Evolutionary conservation across 2,113 vertebrate species (phyloP), one percentile per base, ranked within the genome.

Genomic region (Antechinus flavipes): DNA sequence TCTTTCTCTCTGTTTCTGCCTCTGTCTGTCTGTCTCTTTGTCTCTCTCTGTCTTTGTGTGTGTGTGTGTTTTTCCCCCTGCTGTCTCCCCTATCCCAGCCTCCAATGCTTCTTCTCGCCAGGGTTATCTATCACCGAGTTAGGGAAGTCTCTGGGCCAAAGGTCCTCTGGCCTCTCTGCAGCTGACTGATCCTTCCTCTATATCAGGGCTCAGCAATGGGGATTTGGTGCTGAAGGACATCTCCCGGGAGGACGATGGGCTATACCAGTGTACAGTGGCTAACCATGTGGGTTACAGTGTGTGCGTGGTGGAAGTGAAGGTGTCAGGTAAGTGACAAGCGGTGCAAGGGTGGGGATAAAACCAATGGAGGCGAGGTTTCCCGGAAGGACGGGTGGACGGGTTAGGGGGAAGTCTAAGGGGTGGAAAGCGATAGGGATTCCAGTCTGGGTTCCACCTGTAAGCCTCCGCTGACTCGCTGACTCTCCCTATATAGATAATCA

Each of bases 171-270:
- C 1, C 55, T 30, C 30, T 53, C 46, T 9, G 1, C 0, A 35
- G 1, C 2, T 1, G 0, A 54, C 35, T 52, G 56, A 61, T 47
- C 0, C 24, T 68, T 35, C 84, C 54, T 61, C 49, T 50, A 22
- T 94, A 92, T 52, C 95, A 97, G 96, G 84, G 2, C 35, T 97
- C 47, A 94, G 5, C 95, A 95, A 96, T 0, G 99, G 99, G 1
- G 99, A 99, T 95, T 98, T 99, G 90, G 14, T 99, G 54, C 98
- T 99, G 97, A 98, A 76, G 10, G 99, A 99, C 96, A 97, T 99
- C 84, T 98, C 99, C 0, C 95, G 95, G 1, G 98, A 97, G 12
- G 98, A 99, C 11, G 14, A 96, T 0, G 99, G 99, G 7, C 96
- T 95, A 68, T 99, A 99, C 92, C 84, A 98, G 93, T 99, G 99